Conservation (phyloP, 2,797 vertebrate species). For the Coendou prehensilis region DNA sequence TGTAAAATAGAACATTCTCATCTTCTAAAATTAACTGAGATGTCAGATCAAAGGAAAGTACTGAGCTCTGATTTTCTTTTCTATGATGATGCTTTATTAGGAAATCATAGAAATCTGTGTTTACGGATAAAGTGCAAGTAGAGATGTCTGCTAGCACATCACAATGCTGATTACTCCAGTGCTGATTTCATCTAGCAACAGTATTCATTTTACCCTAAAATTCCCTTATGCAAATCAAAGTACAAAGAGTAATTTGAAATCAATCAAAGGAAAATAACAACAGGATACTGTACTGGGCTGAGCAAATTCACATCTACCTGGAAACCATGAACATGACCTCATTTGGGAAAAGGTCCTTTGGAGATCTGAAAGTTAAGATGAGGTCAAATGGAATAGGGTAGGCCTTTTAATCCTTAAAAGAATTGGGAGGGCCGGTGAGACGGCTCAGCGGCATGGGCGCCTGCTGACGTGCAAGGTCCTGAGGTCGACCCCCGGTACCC, state of each 20-base stretch:
- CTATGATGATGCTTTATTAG: not conserved
- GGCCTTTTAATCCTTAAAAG: not conserved
- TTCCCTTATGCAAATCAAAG: slow-evolving; percentile 45
- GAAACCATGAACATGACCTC: not conserved
- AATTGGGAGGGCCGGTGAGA: not conserved
- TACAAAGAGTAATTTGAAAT: slow-evolving; percentile 19
- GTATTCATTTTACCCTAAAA: not conserved
- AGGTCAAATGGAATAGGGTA: not conserved
- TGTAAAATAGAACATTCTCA: not conserved
- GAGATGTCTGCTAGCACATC: not conserved
- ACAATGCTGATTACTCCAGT: not conserved
- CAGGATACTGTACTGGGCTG: not conserved
- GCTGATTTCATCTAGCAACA: not conserved
- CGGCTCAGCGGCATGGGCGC: too few species aligned
- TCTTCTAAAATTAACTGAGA: slow-evolving; percentile 42
- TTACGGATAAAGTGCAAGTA: not conserved
- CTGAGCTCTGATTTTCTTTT: not conserved
- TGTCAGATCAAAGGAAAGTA: not conserved
- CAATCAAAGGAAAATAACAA: not conserved
- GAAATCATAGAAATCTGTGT: not conserved
- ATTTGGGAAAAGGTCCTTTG: not conserved
- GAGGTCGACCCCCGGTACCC: too few species aligned
- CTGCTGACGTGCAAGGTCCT: too few species aligned
- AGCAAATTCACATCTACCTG: not conserved
- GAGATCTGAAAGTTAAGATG: not conserved